Percentiles rank a stretch among this genome's conserved stretches.
phyloP scores from a whole-genome alignment of 2,888 invertebrate genomes.

The Eurytoma californica region DNA sequence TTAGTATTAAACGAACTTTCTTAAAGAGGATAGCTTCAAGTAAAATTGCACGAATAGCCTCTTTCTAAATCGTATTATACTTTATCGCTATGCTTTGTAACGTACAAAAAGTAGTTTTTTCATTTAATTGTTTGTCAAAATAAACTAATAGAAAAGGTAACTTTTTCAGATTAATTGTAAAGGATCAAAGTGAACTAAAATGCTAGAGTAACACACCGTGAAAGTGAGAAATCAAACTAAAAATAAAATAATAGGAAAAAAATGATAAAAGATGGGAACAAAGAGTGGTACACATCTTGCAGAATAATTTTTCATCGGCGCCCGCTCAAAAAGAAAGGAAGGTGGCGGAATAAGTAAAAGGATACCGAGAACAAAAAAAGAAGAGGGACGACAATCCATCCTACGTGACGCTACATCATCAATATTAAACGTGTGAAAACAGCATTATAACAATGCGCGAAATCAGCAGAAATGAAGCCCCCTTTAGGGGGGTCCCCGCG shows the following conservation, averaged over 20 bases:
- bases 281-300: background rate
- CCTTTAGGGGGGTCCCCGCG: background rate
- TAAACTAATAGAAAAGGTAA: too few relatives aligned
- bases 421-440: conserved; percentile 54
- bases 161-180: too few relatives aligned
- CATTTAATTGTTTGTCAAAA: too few relatives aligned
- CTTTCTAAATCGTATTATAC: too few relatives aligned
- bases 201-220: background rate
- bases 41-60: background rate
- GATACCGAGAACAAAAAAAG: background rate
- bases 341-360: conserved; percentile 19
- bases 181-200: too few relatives aligned
- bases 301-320: conserved; percentile 24
- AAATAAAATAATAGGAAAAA: conserved; percentile 21
- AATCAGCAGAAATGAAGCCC: conserved; percentile 49
- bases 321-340: background rate
- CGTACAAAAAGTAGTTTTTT: too few relatives aligned
- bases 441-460: conserved; percentile 45
- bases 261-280: conserved; percentile 1
- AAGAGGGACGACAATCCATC: background rate
- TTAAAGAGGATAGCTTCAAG: conserved; percentile 31
- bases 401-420: conserved; percentile 34
- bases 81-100: too few relatives aligned
- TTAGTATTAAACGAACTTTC: background rate
- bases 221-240: conserved; percentile 11